A percentile compares a stretch with the other conserved stretches of the same genome.
These are phyloP conservation scores for Cephus rjabovi DNA, from an alignment of 2,888 invertebrate genomes.

Conservation along the genomic window DNA sequence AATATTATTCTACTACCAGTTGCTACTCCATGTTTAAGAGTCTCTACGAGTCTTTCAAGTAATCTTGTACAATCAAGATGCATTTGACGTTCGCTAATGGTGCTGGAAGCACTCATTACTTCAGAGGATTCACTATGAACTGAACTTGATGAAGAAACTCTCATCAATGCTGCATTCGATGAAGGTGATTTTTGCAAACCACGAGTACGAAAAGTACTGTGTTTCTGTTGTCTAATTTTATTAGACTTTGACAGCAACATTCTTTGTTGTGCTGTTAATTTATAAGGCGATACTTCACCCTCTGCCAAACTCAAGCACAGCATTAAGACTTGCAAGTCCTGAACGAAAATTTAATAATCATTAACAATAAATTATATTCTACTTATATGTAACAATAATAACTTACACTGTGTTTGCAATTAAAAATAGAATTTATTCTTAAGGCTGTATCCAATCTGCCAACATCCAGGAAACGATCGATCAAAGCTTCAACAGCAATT, in stretches of 20 bases:
- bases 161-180: constrained; percentile 28
- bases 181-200: constrained; percentile 44
- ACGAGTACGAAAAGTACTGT: constrained; percentile 43
- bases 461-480: constrained; percentile 70
- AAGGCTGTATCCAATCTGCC: constrained; percentile 73
- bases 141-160: constrained; percentile 10
- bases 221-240: constrained; percentile 43
- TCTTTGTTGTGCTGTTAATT: constrained; percentile 75
- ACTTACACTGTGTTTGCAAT: constrained; percentile 55
- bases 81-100: constrained; percentile 29
- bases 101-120: constrained; percentile 20
- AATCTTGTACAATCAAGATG: constrained; percentile 49
- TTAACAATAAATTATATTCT: not conserved
- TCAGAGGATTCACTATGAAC: constrained; percentile 19
- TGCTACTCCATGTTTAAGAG: constrained; percentile 68
- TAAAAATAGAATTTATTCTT: constrained; percentile 67
- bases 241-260: constrained; percentile 65
- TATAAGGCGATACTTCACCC: constrained; percentile 72
- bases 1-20: constrained; percentile 70
- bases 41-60: constrained; percentile 48
- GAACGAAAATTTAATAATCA: constrained; percentile 10
- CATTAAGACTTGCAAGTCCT: constrained; percentile 72
- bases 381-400: not conserved
- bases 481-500: constrained; percentile 56
- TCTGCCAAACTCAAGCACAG: constrained; percentile 76